Evolutionary conservation across 2,113 vertebrate genomes (phyloP).

Genomic region (Muntiacus muntjak): DNA sequence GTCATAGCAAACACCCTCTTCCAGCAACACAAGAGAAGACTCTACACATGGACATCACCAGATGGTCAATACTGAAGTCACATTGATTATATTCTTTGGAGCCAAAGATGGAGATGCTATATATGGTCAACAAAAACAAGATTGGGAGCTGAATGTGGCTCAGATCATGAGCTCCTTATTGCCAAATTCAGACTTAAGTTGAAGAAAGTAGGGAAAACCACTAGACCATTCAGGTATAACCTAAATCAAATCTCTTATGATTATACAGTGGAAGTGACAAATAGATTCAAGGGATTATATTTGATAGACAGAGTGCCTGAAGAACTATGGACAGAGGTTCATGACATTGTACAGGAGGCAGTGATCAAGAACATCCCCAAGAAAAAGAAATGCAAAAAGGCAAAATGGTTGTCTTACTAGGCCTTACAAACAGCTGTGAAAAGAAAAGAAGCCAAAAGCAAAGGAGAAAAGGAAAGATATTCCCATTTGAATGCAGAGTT

Average conservation of each 20-base stretch:
- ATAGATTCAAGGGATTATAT: neutral
- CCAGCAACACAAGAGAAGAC: neutral
- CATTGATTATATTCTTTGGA: neutral
- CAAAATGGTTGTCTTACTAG: neutral
- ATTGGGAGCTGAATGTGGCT: neutral
- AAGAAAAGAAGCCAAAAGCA: neutral
- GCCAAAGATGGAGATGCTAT: neutral
- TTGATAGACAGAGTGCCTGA: neutral
- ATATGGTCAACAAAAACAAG: neutral
- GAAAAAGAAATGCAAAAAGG: neutral
- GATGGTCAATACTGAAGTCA: neutral
- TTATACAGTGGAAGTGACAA: neutral
- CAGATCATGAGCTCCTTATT: neutral
- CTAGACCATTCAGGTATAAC: neutral
- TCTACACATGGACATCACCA: neutral
- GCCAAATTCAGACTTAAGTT: too few species aligned
- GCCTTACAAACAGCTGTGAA: neutral
- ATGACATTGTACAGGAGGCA: neutral
- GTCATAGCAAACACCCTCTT: neutral
- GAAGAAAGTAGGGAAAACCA: neutral
- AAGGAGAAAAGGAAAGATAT: neutral
- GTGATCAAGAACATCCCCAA: neutral
- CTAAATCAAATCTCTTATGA: neutral
- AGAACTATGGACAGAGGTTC: neutral
- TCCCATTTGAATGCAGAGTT: neutral